Base-by-base conservation (phyloP, 2,113 vertebrate species). In the Tetraodon nigroviridis region DNA sequence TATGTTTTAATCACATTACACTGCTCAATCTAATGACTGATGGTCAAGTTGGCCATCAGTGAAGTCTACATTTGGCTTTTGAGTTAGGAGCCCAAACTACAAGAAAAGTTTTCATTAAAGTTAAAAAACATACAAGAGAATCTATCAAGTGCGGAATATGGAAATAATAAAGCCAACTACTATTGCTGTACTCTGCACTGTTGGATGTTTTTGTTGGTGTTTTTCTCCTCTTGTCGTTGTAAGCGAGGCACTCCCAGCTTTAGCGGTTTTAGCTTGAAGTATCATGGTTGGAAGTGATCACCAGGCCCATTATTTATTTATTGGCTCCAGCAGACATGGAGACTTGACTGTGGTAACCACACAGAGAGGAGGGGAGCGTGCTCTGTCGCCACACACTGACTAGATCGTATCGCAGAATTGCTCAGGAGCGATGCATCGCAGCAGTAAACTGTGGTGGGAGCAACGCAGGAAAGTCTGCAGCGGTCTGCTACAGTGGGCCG, bases 221-320 rank as follows among this genome's bases (percentile, higher is more conserved):
- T 60, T 55, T 52, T 46, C 27, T 54, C 5, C 71, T 84, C 78
- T 82, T 83, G 80, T 77, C 71, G 54, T 69, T 83, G 78, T 68
- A 61, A 80, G 76, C 12, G 58, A 84, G 82, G 73, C 82, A 79
- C 83, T 84, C 84, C 79, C 82, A 85, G 71, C 84, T 84, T 52
- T 6, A 67, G 80, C 50, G 82, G 84, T 85, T 86, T 84, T 19
- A 82, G 80, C 70, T 12, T 71, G 71, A 78, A 18, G 76, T 73
- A 87, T 85, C 78, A 82, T 70, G 61, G 71, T 84, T 87, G 83
- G 86, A 87, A 81, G 79, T 75, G 83, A 89, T 87, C 79, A 80
- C 80, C 58, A 12, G 76, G 71, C 76, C 81, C 80, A 87, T 88
- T 89, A 88, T 87, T 87, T 87, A 89, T 89, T 88, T 85, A 89